Evolutionary conservation across 2,888 invertebrate genomes (phyloP), one percentile per base, ranked within the genome.

Genomic region (Willowsia nigromaculata): DNA sequence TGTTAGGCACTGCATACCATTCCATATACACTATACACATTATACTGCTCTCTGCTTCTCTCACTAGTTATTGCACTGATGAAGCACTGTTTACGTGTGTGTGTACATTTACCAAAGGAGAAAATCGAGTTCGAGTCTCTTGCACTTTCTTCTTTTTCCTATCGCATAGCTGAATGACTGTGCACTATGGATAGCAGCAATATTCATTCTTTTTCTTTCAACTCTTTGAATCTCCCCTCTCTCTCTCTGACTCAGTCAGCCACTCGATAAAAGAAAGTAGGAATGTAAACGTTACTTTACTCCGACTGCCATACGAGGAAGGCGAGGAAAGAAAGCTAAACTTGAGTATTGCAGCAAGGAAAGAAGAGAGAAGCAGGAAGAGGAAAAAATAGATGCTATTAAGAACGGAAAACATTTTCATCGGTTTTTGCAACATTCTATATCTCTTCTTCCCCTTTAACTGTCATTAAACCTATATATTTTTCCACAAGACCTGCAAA

Each of bases 381-480:
- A 78, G 80, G 59, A 62, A 88, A 84, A 88, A 84, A 88, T 78
- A 68, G 88, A 88, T 65, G 83, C 84, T 83, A 88, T 84, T 84
- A 88, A 84, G 84, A 68, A 40, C 37, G 43, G 84, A 88, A 88
- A 88, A 76, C 27, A 88, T 88, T 88, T 80, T 83, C 83, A 88
- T 88, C 88, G 82, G 82, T 47, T 88, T 84, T 53, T 84, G 22
- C n/a, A 53, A 53, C 5, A 6, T 22, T 53, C 22, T 18, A n/a
- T 53, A 2, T 22, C 53, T 53, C 82, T 59, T 25, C 27, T 37
- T 81, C 40, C 82, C 22, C n/a, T 7, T 53, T 53, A 18, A 30
- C 53, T 81, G 65, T 86, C 53, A 53, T 56, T 80, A 68, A 71
- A 50, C 59, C 6, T 53, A 22, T 53, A 53, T 53, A 4, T 27